Base-by-base conservation (phyloP, 2,888 invertebrate species). In the Chymomyza caudatula region DNA sequence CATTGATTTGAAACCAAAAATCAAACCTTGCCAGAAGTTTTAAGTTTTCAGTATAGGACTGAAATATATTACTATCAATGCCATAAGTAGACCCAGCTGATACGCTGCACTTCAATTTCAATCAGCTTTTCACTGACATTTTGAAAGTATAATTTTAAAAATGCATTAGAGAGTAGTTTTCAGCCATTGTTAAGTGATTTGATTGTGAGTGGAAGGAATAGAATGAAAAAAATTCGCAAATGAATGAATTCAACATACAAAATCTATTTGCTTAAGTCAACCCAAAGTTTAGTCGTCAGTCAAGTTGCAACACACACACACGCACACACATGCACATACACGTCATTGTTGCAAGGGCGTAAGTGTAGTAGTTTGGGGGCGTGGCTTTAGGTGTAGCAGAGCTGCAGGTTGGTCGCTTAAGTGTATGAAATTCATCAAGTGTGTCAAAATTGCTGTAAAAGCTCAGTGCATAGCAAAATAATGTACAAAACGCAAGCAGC, bases 371-470 rank as follows among this genome's bases (percentile, higher is more conserved):
- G 25, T 29, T 52, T 5, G 15, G 42, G 37, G 37, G 61, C 60
- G 51, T 22, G 51, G 44, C 22, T 23, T 17, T 15, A 51, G 23
- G 23, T 25, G 58, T 49, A n/a, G 49, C 2, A 56, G 55, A 57
- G 57, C 43, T 37, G 29, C 22, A 43, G 57, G 11, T 19, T 37
- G 11, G 29, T 19, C 25, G 53, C 69, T 60, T 74, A 76, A 85
- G 74, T 77, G 78, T 67, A 68, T 71, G 71, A 70, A 76, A 75
- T 76, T 74, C 78, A 78, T 85, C 81, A 77, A 80, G 78, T 85
- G 79, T 83, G 81, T 80, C 85, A 76, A 77, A 82, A 82, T 79
- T 85, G 76, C 69, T 73, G 72, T 76, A 76, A 77, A 76, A 71
- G 80, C 76, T 71, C 77, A 63, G 56, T 60, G 65, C 44, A 42